Percentiles rank a stretch among this genome's conserved stretches.
Evolutionary conservation across 2,797 vertebrate species (phyloP).

Genomic region (Anniella stebbinsi): DNA sequence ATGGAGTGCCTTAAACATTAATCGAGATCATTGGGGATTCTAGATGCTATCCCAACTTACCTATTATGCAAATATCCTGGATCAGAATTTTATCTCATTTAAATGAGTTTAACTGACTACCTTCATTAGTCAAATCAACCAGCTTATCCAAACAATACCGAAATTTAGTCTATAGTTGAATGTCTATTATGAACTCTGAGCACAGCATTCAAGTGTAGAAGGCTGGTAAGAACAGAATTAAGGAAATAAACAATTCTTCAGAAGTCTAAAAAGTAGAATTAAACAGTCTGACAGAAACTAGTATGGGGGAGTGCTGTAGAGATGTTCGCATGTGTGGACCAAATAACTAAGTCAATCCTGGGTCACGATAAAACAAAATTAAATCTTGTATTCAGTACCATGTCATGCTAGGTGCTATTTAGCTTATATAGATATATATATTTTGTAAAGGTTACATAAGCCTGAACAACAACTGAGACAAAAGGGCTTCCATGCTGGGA

Average conservation of each 20-base stretch:
- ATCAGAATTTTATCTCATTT: neutral
- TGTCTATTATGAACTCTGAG: slow-evolving; percentile 39
- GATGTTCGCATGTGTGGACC: slow-evolving; percentile 50
- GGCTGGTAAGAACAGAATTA: slow-evolving; percentile 46
- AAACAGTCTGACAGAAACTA: slow-evolving; percentile 57
- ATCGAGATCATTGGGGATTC: neutral
- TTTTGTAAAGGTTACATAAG: slow-evolving; percentile 62
- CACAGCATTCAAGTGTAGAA: slow-evolving; percentile 41
- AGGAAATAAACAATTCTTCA: slow-evolving; percentile 59
- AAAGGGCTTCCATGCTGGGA: slow-evolving; percentile 54
- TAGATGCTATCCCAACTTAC: neutral
- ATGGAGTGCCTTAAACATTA: neutral
- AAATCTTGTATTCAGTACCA: slow-evolving; percentile 60
- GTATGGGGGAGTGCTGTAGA: slow-evolving; percentile 54
- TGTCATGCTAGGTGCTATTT: slow-evolving; percentile 41
- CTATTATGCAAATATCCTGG: neutral
- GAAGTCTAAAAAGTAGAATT: slow-evolving; percentile 60
- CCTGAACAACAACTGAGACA: slow-evolving; percentile 55
- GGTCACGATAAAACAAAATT: slow-evolving; percentile 59
- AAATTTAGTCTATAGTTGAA: slow-evolving; percentile 40
- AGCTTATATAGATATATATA: slow-evolving; percentile 37
- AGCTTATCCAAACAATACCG: neutral
- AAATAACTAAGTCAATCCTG: slow-evolving; percentile 62
- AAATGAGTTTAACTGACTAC: neutral
- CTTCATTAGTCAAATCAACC: neutral